Evolutionary conservation across 2,113 vertebrate species (phyloP), one percentile per base, ranked within the genome.

Genomic region (Sapajus apella): DNA sequence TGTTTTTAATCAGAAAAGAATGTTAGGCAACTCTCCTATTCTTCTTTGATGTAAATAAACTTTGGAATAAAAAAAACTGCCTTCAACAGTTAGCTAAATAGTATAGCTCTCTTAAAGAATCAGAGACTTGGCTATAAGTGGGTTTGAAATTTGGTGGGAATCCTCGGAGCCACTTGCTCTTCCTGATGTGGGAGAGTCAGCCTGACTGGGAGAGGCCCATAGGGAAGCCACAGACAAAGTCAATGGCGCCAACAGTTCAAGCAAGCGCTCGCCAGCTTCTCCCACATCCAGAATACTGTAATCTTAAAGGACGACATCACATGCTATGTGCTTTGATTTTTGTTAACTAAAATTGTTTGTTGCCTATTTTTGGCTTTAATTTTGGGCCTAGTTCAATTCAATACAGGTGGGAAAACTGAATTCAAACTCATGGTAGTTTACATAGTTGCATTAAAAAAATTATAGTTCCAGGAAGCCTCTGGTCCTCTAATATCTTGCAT

Each of bases 1-100:
- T 94, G 64, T 27, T 92, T 92, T 90, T 66, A 87, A 92, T 72
- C 47, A 70, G 50, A 50, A 96, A 83, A 93, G 55, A 52, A 70
- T 82, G 27, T 58, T 91, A 61, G 72, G 16, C 21, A 81, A 52
- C 8, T 21, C 32, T 68, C 30, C 68, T 72, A 61, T 72, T 90
- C 84, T 68, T 35, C 43, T 93, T 89, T 43, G 30, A 55, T 76
- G 37, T 86, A 84, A 88, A 80, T 75, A 58, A 50, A 85, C 61
- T 56, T 88, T 52, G 23, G 45, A 70, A 75, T 52, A 73, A 91
- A 79, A 47, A 68, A 68, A 75, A 75, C 13, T 90, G 32, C 61
- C 66, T 91, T 86, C 27, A 16, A 30, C 5, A 43, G 17, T 23
- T 35, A 76, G 76, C 35, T 80, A 70, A 91, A 80, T 5, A 13